A percentile compares a stretch with the other conserved stretches of the same genome.
phyloP scores from a whole-genome alignment of 2,113 vertebrate genomes.

The Xenotilapia caudafasciata region DNA sequence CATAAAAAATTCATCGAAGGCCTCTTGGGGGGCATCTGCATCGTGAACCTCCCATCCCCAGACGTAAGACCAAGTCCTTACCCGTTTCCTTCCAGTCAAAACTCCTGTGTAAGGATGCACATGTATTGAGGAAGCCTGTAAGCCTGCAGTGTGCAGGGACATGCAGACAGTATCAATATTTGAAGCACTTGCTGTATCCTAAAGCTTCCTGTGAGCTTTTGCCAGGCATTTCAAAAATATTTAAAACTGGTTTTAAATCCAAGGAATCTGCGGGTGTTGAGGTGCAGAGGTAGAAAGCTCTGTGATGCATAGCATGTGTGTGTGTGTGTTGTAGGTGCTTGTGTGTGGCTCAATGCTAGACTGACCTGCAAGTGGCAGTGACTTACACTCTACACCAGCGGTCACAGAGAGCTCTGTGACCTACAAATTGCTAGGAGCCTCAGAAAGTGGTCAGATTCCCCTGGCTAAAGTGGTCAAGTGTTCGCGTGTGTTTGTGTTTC shows the following conservation, averaged over 20 bases:
- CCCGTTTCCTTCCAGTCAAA: not conserved
- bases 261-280: not conserved
- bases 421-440: conserved; percentile 64
- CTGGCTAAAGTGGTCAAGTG: conserved; percentile 28
- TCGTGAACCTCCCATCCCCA: conserved; percentile 47
- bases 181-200: not conserved
- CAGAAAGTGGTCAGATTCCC: conserved; percentile 63
- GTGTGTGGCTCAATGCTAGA: conserved; percentile 12
- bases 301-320: not conserved
- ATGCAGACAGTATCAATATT: conserved; percentile 12
- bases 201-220: not conserved
- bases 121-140: not conserved
- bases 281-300: not conserved
- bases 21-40: conserved; percentile 42
- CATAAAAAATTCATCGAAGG: conserved; percentile 65
- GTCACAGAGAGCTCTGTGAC: conserved; percentile 61
- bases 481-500: not conserved
- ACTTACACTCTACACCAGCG: conserved; percentile 58
- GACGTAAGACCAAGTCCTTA: conserved; percentile 20
- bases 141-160: not conserved
- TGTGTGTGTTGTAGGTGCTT: not conserved
- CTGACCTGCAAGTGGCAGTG: conserved; percentile 41
- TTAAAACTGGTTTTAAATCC: not conserved
- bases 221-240: not conserved
- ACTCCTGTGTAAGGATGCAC: not conserved